Base-by-base conservation (phyloP, 2,797 vertebrate species). In the Myiotriccus ornatus region DNA sequence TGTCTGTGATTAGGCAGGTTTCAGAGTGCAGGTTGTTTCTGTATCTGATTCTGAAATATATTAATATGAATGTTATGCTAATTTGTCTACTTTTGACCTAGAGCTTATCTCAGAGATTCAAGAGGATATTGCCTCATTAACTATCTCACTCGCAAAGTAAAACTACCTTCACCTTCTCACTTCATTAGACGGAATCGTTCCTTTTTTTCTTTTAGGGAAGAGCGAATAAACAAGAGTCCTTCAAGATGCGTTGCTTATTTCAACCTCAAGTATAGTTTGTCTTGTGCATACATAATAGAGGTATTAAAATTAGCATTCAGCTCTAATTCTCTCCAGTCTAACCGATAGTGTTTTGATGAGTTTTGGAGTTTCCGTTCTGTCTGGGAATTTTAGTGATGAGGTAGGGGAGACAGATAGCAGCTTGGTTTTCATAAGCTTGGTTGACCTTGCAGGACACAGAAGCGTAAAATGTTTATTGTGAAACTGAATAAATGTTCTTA, bases 1-100 rank as follows among this genome's bases (percentile, higher is more conserved):
- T 98, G 97, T 98, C 97, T 98, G 98, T 98, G 98, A 99, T 98
- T 98, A 98, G 97, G 97, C 96, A 98, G 97, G 98, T 98, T 98
- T 98, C 97, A 96, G 96, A 97, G 96, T 97, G 97, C 88, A 95
- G 90, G 92, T 96, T 97, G 96, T 95, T 97, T 96, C 93, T 96
- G 91, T 96, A 97, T 97, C 95, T 97, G 93, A 97, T 97, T 97
- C 96, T 97, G 96, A 98, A 97, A 98, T 96, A 95, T 95, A 98
- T 98, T 98, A 98, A 99, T 98, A 98, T 98, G 97, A 98, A 98
- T 96, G 90, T 94, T 97, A 98, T 98, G 97, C 97, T 97, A 97
- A 98, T 98, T 97, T 98, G 95, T 97, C 96, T 97, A 95, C 96
- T 95, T 97, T 97, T 98, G 96, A 98, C 97, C 98, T 96, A 97